Percentiles rank a stretch among this genome's conserved stretches.
Evolutionary conservation across 2,113 vertebrate genomes (phyloP).

Genomic region (Neofelis nebulosa): DNA sequence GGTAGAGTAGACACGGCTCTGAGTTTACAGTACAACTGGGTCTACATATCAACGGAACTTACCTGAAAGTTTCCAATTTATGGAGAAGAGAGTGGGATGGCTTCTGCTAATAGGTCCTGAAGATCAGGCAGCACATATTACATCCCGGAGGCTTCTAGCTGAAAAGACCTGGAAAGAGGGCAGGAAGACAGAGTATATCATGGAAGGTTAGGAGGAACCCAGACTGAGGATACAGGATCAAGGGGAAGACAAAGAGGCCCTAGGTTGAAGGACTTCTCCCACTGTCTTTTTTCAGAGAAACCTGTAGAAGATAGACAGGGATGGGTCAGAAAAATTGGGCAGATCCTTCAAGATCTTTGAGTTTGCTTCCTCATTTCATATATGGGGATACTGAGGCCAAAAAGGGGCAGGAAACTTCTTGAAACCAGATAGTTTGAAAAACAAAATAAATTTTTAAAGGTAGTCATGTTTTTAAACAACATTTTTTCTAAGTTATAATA

Average conservation of each 20-base stretch:
- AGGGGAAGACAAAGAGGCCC: background rate
- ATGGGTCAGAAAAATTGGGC: background rate
- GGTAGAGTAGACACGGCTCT: background rate
- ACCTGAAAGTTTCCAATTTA: background rate
- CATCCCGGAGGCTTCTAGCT: background rate
- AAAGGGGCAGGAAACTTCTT: background rate
- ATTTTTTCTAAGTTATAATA: background rate
- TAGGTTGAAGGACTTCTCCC: background rate
- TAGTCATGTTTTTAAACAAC: background rate
- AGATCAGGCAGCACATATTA: background rate
- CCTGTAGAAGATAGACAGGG: background rate
- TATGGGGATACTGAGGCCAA: background rate
- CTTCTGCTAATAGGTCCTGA: background rate
- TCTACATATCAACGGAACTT: background rate
- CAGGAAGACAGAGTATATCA: background rate
- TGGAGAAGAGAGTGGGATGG: background rate
- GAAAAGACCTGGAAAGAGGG: background rate
- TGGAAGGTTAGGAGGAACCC: background rate
- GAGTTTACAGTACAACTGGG: background rate
- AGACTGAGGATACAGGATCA: background rate
- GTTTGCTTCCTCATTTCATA: background rate
- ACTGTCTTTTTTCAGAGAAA: background rate
- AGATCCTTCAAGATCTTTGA: background rate
- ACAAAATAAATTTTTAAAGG: background rate
- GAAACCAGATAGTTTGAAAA: background rate